phyloP scores from a whole-genome alignment of 2,888 invertebrate species.

The Omphaloscelis lunosa region DNA sequence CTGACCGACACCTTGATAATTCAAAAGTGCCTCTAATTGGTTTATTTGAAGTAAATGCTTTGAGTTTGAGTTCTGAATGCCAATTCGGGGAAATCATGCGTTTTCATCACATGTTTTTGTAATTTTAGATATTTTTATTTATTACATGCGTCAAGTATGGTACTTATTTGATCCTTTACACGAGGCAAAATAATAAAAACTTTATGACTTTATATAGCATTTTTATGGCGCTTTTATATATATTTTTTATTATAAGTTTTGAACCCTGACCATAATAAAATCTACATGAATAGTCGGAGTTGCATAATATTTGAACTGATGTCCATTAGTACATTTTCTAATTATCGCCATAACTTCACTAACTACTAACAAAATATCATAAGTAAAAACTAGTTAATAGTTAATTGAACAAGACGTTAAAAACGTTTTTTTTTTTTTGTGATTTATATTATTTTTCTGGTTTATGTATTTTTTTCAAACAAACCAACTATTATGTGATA shows the following conservation, averaged over 20 bases:
- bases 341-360: background rate
- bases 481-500: too few relatives aligned
- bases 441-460: background rate
- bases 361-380: background rate
- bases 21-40: too few relatives aligned
- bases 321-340: background rate
- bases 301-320: constrained; percentile 5
- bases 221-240: background rate
- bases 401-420: constrained; percentile 11
- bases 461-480: too few relatives aligned
- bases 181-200: constrained; percentile 5
- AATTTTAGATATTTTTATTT: background rate
- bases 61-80: background rate
- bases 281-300: background rate
- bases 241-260: background rate
- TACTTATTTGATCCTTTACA: background rate
- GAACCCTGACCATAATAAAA: background rate
- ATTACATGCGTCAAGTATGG: background rate
- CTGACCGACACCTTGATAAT: too few relatives aligned
- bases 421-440: background rate
- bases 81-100: background rate
- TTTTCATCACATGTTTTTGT: background rate
- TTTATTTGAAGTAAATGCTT: too few relatives aligned
- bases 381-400: constrained; percentile 3
- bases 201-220: background rate